phyloP scores from a whole-genome alignment of 2,888 invertebrate species.

The Cryptocheilus praepositus region DNA sequence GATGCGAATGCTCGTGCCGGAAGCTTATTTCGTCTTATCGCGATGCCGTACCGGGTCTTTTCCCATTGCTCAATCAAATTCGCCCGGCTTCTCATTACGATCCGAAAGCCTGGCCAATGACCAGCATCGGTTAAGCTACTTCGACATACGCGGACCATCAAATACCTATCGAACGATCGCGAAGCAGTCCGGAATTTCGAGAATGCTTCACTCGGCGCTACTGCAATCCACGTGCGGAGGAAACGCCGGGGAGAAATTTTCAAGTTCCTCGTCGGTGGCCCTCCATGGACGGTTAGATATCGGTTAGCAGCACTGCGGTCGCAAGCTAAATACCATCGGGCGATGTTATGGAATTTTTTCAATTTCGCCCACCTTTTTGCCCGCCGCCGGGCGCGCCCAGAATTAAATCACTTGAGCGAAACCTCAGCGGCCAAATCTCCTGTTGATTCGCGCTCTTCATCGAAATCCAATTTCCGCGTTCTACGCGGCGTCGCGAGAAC shows the following conservation, averaged over 20 bases:
- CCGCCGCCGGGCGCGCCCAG: too few relatives aligned
- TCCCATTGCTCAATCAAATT: background rate
- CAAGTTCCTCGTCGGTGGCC: constrained; percentile 34
- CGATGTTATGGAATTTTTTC: constrained; percentile 12
- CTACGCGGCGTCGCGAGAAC: too few relatives aligned
- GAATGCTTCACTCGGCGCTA: constrained; percentile 29
- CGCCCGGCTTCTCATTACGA: constrained; percentile 33
- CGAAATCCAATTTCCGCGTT: too few relatives aligned
- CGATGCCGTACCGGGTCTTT: constrained; percentile 20
- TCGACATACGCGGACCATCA: constrained; percentile 40
- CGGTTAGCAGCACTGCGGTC: constrained; percentile 15
- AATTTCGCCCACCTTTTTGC: background rate
- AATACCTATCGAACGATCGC: constrained; percentile 45
- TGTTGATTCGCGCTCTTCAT: too few relatives aligned
- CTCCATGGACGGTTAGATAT: constrained; percentile 18
- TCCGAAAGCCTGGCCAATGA: constrained; percentile 14
- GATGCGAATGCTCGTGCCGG: too few relatives aligned
- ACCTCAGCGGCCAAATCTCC: too few relatives aligned
- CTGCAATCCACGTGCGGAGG: constrained; percentile 26
- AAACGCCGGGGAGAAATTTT: constrained; percentile 40
- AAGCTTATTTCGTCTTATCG: too few relatives aligned
- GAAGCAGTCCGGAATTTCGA: constrained; percentile 41
- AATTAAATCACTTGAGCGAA: too few relatives aligned
- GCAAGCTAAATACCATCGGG: constrained; percentile 42
- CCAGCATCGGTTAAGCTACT: constrained; percentile 27